Evolutionary conservation across 2,113 vertebrate genomes (phyloP).

Genomic region (Lasiurus cinereus): DNA sequence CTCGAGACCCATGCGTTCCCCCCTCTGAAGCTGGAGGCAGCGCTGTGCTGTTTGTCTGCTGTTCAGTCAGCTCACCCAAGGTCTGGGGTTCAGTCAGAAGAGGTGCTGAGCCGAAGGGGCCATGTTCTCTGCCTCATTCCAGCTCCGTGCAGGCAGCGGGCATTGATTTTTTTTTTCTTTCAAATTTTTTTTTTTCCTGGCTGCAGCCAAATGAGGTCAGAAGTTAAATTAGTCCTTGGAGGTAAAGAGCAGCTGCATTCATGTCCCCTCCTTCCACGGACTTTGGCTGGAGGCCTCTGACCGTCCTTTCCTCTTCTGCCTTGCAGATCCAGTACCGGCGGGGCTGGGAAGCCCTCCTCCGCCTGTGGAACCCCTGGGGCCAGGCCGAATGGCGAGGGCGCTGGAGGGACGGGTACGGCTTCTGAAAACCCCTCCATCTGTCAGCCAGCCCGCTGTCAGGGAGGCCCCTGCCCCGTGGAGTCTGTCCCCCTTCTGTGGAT

Average conservation of each 20-base stretch:
- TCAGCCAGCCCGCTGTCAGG: fast-evolving
- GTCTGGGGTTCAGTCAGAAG: background rate
- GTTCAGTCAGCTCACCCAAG: slow-evolving; percentile 32
- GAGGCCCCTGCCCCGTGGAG: background rate
- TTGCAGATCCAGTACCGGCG: slow-evolving; percentile 83
- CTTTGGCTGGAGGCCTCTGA: slow-evolving; percentile 44
- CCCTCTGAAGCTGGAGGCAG: background rate
- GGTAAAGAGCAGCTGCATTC: slow-evolving; percentile 63
- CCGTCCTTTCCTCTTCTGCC: slow-evolving; percentile 62
- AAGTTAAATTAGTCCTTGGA: slow-evolving; percentile 77
- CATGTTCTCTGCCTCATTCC: slow-evolving; percentile 26
- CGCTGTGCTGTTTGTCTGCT: background rate
- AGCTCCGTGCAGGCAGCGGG: background rate
- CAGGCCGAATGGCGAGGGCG: slow-evolving; percentile 85
- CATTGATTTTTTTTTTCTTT: slow-evolving; percentile 64
- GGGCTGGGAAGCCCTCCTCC: slow-evolving; percentile 83
- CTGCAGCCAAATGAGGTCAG: slow-evolving; percentile 76
- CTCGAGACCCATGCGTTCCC: background rate
- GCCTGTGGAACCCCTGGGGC: slow-evolving; percentile 90
- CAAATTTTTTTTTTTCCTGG: background rate
- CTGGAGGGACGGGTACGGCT: slow-evolving; percentile 87
- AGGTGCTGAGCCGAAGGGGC: fast-evolving
- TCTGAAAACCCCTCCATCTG: background rate
- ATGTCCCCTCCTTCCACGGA: slow-evolving; percentile 50
- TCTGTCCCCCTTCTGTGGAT: background rate